A percentile compares a stretch with the other conserved stretches of the same genome.
Conservation (phyloP, 1,140 invertebrate species). For the Pseudomyrmex sp. region DNA sequence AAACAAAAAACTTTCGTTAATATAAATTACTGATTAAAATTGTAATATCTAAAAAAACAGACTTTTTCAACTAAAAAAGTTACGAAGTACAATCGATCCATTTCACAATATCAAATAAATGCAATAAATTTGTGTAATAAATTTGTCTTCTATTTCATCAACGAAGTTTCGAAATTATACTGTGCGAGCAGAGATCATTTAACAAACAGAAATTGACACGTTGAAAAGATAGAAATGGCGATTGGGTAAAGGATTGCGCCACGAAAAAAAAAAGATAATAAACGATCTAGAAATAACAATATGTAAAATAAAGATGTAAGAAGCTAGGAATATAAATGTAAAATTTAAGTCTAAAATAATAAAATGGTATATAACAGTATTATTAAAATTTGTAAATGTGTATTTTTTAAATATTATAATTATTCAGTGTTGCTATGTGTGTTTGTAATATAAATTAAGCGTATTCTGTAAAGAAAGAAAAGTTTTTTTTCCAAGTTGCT, state of each 20-base stretch:
- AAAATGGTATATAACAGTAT: too few relatives aligned
- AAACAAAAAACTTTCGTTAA: conserved; percentile 1
- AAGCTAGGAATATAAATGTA: not conserved
- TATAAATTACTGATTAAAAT: not conserved
- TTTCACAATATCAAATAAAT: not conserved
- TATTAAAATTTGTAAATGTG: too few relatives aligned
- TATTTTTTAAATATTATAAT: not conserved
- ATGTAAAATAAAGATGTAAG: conserved; percentile 9
- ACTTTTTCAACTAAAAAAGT: not conserved
- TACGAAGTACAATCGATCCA: conserved; percentile 2
- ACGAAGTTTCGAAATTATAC: conserved; percentile 7
- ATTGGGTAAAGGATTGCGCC: conserved; percentile 56
- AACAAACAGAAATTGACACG: conserved; percentile 9
- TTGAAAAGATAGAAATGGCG: conserved; percentile 49
- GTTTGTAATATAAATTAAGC: not conserved
- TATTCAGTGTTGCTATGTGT: not conserved
- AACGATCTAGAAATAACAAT: conserved; percentile 21
- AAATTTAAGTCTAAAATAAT: not conserved
- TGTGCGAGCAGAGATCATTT: conserved; percentile 25
- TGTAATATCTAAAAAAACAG: not conserved
- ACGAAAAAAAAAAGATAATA: conserved; percentile 53
- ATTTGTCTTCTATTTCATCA: conserved; percentile 63
- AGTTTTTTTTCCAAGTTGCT: too few relatives aligned
- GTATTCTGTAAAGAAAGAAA: not conserved
- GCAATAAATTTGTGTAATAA: conserved; percentile 58